Percentiles rank a stretch among this genome's conserved stretches.
Evolutionary conservation across 2,113 vertebrate species (phyloP).

Genomic region (Herpailurus yagouaroundi): DNA sequence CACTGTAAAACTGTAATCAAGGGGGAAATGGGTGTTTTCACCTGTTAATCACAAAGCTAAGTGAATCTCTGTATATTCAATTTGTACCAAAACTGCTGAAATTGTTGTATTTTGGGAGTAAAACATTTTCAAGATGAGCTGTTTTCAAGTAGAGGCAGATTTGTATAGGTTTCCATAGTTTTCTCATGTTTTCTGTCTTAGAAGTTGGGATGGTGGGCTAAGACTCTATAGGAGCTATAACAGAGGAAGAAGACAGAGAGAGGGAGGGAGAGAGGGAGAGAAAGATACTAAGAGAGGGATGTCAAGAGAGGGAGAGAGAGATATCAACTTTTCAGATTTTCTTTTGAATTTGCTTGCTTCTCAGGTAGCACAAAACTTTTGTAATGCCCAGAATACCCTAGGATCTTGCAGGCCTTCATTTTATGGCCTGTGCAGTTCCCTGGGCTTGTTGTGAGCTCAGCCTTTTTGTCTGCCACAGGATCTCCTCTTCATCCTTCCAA

Average conservation of each 20-base stretch:
- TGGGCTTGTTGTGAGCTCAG: not conserved
- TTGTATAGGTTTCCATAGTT: not conserved
- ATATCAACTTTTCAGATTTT: not conserved
- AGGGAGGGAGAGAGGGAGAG: not conserved
- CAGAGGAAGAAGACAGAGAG: not conserved
- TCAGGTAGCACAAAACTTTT: not conserved
- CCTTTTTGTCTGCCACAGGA: not conserved
- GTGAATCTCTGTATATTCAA: not conserved
- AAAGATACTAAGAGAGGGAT: not conserved
- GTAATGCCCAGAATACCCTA: not conserved
- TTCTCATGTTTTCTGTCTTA: not conserved
- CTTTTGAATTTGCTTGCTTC: not conserved
- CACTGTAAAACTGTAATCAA: not conserved
- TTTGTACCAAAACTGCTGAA: not conserved
- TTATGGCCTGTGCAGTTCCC: not conserved
- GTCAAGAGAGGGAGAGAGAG: too few relatives aligned
- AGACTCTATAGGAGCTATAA: not conserved
- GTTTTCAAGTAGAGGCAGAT: not conserved
- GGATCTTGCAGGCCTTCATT: not conserved
- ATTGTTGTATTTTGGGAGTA: constrained; percentile 13
- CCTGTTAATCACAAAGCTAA: constrained; percentile 10
- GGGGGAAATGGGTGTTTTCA: not conserved
- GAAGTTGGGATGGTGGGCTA: not conserved
- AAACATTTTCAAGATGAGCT: constrained; percentile 8
- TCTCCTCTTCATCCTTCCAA: not conserved